phyloP scores from a whole-genome alignment of 2,113 vertebrate genomes.

The Oriolus oriolus region DNA sequence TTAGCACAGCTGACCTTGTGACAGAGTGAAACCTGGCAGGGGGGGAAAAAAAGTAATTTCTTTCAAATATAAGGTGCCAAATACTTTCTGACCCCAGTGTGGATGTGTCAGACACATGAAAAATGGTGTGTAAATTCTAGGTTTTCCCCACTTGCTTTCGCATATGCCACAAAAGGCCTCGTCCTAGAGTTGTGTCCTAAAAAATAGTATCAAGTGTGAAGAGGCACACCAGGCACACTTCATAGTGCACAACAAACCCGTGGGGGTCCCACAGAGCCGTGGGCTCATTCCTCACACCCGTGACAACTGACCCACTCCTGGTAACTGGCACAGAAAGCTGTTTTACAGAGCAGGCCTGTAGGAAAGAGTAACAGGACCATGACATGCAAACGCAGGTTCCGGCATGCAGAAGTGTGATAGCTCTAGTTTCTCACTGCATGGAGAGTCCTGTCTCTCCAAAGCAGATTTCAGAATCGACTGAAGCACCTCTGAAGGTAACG shows the following conservation, averaged over 20 bases:
- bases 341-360: not conserved
- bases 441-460: not conserved
- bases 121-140: not conserved
- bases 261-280: not conserved
- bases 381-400: accelerated
- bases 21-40: not conserved
- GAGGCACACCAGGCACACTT: not conserved
- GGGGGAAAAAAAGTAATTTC: accelerated
- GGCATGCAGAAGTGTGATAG: accelerated
- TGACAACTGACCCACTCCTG: not conserved
- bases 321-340: not conserved
- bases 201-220: accelerated
- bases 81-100: not conserved
- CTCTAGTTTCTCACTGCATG: too few species aligned
- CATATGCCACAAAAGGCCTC: not conserved
- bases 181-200: not conserved
- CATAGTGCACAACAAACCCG: not conserved
- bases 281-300: not conserved
- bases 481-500: not conserved
- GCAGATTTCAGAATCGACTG: not conserved
- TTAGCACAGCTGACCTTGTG: not conserved
- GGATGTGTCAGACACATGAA: not conserved
- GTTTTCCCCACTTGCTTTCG: not conserved
- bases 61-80: not conserved
- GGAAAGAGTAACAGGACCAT: not conserved